Evolutionary conservation across 1,140 invertebrate genomes (phyloP).

Genomic region (Gerris buenoi): DNA sequence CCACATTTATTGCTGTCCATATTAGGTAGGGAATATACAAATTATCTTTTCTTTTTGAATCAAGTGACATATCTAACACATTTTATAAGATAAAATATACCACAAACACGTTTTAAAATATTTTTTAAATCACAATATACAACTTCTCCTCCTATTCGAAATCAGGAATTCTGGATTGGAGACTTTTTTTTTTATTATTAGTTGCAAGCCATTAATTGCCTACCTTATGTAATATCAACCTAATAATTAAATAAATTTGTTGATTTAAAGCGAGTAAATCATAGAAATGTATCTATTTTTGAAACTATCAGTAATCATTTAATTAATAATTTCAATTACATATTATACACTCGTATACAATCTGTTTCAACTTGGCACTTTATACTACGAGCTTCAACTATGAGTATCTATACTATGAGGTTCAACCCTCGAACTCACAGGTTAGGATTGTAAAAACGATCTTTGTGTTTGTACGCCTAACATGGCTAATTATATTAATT

Average conservation of each 20-base stretch:
- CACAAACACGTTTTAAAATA: background rate
- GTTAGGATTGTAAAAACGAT: too few relatives aligned
- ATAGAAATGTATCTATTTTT: too few relatives aligned
- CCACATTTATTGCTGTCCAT: slow-evolving; percentile 64
- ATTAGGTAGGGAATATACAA: slow-evolving; percentile 46
- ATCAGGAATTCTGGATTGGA: background rate
- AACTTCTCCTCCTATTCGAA: background rate
- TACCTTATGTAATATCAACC: background rate
- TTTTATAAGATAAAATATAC: background rate
- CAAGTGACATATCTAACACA: background rate
- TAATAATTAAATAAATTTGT: background rate
- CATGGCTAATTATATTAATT: too few relatives aligned
- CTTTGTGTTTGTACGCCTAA: too few relatives aligned
- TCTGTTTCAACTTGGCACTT: too few relatives aligned
- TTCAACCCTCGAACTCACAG: too few relatives aligned
- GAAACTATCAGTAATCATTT: too few relatives aligned
- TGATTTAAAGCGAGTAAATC: too few relatives aligned
- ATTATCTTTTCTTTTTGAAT: background rate
- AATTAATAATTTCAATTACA: too few relatives aligned
- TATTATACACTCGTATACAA: too few relatives aligned
- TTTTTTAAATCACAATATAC: background rate
- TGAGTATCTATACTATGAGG: too few relatives aligned
- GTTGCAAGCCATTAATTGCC: background rate
- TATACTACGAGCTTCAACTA: too few relatives aligned
- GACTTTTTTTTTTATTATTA: background rate